Percentiles rank a stretch among this genome's conserved stretches.
phyloP scores from a whole-genome alignment of 2,888 invertebrate species.

The Amiota minor region DNA sequence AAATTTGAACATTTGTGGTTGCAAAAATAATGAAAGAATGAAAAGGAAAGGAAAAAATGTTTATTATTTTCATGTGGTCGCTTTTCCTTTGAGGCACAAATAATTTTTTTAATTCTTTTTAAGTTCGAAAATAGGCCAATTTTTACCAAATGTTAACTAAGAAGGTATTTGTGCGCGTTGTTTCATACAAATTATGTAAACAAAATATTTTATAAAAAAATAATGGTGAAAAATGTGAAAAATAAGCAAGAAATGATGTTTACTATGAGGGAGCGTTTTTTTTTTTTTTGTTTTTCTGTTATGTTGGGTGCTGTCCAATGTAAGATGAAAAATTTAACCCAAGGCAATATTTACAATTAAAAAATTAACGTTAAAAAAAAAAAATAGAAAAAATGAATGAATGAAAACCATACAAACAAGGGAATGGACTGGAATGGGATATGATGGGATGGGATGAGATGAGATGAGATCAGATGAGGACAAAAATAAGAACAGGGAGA shows the following conservation, averaged over 20 bases:
- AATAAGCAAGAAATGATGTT: conserved; percentile 2
- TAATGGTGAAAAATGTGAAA: background rate
- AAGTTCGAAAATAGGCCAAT: conserved; percentile 22
- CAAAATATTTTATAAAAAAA: conserved; percentile 42
- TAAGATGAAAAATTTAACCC: conserved; percentile 63
- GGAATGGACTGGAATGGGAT: too few species aligned
- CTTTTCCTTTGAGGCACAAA: conserved; percentile 11
- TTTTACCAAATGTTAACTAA: conserved; percentile 28
- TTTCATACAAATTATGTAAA: conserved; percentile 67
- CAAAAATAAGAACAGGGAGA: too few species aligned
- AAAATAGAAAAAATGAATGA: conserved; percentile 53
- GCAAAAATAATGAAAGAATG: background rate
- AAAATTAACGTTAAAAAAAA: conserved; percentile 64
- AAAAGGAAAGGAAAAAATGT: background rate
- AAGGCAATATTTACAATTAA: conserved; percentile 67
- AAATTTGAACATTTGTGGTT: conserved; percentile 13
- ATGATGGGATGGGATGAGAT: too few species aligned
- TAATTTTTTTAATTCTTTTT: background rate
- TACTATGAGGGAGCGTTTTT: background rate
- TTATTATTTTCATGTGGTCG: background rate
- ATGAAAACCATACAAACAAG: background rate
- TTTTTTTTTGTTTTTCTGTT: background rate
- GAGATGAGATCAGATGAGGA: too few species aligned
- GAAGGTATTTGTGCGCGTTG: conserved; percentile 55
- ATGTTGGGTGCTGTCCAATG: background rate